A percentile compares a stretch with the other conserved stretches of the same genome.
Conservation (phyloP, 2,797 vertebrate species). For the Chaetophractus vellerosus region DNA sequence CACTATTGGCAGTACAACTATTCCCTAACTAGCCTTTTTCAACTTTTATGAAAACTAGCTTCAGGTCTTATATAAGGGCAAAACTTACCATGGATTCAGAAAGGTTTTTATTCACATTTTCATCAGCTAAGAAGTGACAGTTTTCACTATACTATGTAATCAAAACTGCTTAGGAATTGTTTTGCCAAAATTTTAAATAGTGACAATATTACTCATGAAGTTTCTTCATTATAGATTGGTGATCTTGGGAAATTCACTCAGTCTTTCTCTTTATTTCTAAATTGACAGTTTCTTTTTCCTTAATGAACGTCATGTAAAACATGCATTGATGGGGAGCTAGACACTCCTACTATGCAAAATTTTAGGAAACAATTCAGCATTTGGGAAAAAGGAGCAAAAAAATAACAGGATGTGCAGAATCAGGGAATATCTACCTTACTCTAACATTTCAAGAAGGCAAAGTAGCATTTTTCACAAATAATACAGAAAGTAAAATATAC, state of each 20-base stretch:
- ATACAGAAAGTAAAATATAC: not conserved
- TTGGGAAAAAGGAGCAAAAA: not conserved
- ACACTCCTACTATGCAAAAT: not conserved
- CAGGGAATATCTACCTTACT: not conserved
- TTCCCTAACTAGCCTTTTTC: not conserved
- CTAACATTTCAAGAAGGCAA: not conserved
- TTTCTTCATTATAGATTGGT: constrained; percentile 3
- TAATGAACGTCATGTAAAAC: not conserved
- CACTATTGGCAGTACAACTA: not conserved
- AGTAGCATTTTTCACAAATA: not conserved
- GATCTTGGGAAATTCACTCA: not conserved
- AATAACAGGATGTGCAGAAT: not conserved
- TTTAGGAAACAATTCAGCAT: constrained; percentile 40
- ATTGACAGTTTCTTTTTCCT: constrained; percentile 41
- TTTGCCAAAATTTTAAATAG: constrained; percentile 56
- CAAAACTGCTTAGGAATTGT: not conserved
- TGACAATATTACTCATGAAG: not conserved
- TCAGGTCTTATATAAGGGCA: constrained; percentile 2
- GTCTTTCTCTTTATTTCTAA: constrained; percentile 23
- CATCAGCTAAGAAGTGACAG: constrained; percentile 5
- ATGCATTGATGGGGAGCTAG: not conserved
- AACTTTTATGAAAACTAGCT: constrained; percentile 57
- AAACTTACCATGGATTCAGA: constrained; percentile 30
- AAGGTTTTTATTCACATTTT: constrained; percentile 30
- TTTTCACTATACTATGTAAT: not conserved